Percentiles rank a stretch among this genome's conserved stretches.
Conservation (phyloP, 2,113 vertebrate species). For the Oncorhynchus masou region DNA sequence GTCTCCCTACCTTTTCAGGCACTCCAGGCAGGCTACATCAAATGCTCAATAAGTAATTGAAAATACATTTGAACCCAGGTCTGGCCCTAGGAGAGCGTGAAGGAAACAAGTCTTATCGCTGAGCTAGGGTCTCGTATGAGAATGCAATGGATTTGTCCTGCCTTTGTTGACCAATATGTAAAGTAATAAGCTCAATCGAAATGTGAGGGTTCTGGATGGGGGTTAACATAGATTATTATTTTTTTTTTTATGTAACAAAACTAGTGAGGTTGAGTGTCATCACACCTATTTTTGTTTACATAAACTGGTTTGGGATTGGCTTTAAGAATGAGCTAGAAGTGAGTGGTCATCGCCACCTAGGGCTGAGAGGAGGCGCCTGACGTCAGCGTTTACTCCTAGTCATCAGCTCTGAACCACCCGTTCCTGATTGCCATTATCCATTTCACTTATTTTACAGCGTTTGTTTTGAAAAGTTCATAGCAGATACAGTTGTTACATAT, state of each 20-base stretch:
- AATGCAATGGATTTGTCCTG: conserved; percentile 21
- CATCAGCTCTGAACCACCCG: conserved; percentile 6
- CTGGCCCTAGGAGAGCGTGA: too few relatives aligned
- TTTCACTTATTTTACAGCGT: not conserved
- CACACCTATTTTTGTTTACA: not conserved
- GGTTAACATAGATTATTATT: too few relatives aligned
- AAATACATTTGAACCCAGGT: too few relatives aligned
- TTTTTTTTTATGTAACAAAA: not conserved
- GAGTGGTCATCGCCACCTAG: not conserved
- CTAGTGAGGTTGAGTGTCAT: not conserved
- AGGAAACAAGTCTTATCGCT: not conserved
- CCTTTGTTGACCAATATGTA: conserved; percentile 43
- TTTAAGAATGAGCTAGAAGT: not conserved
- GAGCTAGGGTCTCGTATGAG: not conserved
- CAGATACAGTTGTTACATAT: too few relatives aligned
- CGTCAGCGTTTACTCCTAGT: not conserved
- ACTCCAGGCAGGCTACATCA: too few relatives aligned
- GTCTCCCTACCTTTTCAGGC: too few relatives aligned
- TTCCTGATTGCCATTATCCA: not conserved
- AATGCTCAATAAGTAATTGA: too few relatives aligned
- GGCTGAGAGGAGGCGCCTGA: not conserved
- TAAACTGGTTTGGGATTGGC: not conserved
- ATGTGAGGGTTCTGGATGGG: conserved; percentile 42
- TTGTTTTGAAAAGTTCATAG: not conserved
- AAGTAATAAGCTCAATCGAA: conserved; percentile 46